Base-by-base conservation (phyloP, 2,797 vertebrate species). In the Selene dorsalis region DNA sequence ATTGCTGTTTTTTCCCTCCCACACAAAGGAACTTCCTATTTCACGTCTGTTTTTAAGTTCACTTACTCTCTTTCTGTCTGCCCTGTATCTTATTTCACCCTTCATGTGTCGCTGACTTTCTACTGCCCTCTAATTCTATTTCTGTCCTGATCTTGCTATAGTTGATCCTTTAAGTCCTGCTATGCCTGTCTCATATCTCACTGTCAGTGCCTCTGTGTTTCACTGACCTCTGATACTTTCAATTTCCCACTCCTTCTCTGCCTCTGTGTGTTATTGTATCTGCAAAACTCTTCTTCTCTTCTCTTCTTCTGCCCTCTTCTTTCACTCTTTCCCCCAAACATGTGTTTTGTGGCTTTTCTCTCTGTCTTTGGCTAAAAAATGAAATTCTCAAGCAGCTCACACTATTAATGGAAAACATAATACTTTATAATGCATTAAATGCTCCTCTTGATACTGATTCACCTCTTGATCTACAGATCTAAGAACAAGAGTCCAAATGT, bases 31-130 rank as follows among this genome's bases (percentile, higher is more conserved):
- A 73, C 63, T 74, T 61, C 41, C 63, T 26, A 48, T 69, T 80
- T 83, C 53, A 73, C 16, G 50, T 77, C 79, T 73, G 75, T 47
- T 84, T 82, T 76, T 75, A 18, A 0, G 0, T 60, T 87, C 48
- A 77, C 53, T 52, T 30, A 8, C 61, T 58, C n/a, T 48, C n/a
- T 58, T 30, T 35, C 24, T 30, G 55, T 62, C 48, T 67, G 48
- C 12, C 48, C 22, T 78, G 45, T 79, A 65, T 86, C 62, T 45
- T 43, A 65, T 78, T 75, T 82, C 79, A 75, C 32, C 58, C 77
- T 56, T 74, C 69, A 58, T 69, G 66, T 83, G 43, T 83, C 53
- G n/a, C 69, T 17, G 22, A 30, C 35, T 72, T 75, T 75, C 69
- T 66, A 2, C 43, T 68, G 39, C 50, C 30, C 53, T 80, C 56